These are phyloP conservation scores for Pogonocherus hispidulus DNA, from an alignment of 2,888 invertebrate genomes.

Conservation along the genomic window DNA sequence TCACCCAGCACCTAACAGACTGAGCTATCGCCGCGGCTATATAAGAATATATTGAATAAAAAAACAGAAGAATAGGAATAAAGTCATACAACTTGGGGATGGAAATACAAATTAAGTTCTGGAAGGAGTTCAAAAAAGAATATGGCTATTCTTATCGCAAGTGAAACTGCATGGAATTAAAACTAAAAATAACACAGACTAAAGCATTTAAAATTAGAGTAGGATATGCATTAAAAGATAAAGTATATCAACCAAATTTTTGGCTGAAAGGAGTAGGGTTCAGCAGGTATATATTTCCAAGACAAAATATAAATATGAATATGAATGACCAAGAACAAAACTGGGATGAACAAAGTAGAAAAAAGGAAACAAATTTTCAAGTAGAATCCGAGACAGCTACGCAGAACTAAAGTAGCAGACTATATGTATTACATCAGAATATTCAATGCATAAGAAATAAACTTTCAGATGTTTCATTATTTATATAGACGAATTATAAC, in stretches of 20 bases:
- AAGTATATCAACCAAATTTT: not conserved
- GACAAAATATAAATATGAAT: not conserved
- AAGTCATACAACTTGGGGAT: too few species aligned
- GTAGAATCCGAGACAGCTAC: too few species aligned
- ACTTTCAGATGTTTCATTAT: not conserved
- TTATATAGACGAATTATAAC: not conserved
- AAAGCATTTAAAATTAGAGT: conserved; percentile 7
- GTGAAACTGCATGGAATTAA: not conserved
- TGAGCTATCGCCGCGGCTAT: too few species aligned
- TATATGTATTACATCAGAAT: too few species aligned
- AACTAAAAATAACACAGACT: not conserved
- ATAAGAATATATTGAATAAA: too few species aligned
- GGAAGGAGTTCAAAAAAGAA: not conserved
- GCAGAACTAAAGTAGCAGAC: too few species aligned
- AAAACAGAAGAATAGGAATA: too few species aligned
- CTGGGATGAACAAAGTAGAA: not conserved
- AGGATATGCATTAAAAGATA: not conserved
- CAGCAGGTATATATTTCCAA: not conserved
- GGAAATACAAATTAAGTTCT: not conserved
- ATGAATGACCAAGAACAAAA: not conserved
- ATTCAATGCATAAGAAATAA: too few species aligned
- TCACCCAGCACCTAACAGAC: too few species aligned
- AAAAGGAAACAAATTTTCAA: not conserved
- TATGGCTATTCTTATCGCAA: not conserved
- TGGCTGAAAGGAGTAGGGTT: not conserved